Evolutionary conservation across 2,113 vertebrate species (phyloP), one percentile per base, ranked within the genome.

Genomic region (Pogonocichla stellata): DNA sequence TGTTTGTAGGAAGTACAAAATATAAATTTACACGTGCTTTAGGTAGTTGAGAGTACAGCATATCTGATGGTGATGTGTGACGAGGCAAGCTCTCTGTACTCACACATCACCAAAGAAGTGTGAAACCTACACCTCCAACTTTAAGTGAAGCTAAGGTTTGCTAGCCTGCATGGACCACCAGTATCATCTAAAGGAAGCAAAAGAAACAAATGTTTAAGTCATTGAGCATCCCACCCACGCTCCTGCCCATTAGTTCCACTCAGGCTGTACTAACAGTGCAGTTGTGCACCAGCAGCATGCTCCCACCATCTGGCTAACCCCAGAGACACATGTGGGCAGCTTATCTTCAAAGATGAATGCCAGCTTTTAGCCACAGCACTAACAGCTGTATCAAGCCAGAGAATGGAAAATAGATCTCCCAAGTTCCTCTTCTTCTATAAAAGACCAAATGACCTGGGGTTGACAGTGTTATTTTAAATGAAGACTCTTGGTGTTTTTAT

Each of bases 191-290:
- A 94, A 70, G 77, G 62, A 67, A 75, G 6, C 56, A 57, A 83
- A 77, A 83, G 64, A 62, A 90, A 54, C 94, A 91, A 93, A 86
- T 92, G 88, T 86, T 97, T 84, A 93, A 97, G 77, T 65, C 77
- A 86, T 93, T 97, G 83, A 95, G 91, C 86, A 78, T 81, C 77
- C 95, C 95, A 93, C 91, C 91, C 92, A 94, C 80, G 0, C 91
- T 86, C 54, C 56, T 82, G 79, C 77, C 84, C 91, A 84, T 94
- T 94, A 93, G 96, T 95, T 96, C 92, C 94, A 94, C 88, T 74
- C 83, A 91, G 92, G 29, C 91, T 91, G 71, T 64, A 17, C 92
- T 95, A 93, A 95, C 86, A 64, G 56, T 60, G 71, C 82, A 47
- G 90, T 67, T 88, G 72, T 80, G 80, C 60, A 45, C n/a, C 72